These are phyloP conservation scores for Pituophis catenifer DNA, from an alignment of 2,113 vertebrate species.

Conservation along the genomic window DNA sequence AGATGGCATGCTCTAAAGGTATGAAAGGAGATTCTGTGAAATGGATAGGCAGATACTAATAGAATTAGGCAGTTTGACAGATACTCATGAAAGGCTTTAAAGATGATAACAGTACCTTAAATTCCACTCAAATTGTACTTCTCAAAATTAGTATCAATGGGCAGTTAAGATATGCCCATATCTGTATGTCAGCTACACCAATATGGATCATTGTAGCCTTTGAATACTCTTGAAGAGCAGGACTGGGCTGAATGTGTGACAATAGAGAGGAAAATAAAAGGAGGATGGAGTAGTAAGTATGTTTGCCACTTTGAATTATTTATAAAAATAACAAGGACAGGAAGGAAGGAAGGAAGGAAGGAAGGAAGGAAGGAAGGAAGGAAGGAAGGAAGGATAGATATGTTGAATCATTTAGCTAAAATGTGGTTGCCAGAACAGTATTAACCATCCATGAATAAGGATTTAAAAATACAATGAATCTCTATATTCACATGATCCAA, in stretches of 20 bases:
- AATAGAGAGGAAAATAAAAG: background rate
- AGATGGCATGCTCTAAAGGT: background rate
- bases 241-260: background rate
- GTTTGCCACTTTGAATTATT: too few species aligned
- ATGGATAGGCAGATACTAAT: background rate
- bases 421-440: conserved; percentile 31
- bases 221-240: background rate
- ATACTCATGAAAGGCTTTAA: background rate
- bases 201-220: background rate
- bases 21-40: background rate
- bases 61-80: background rate
- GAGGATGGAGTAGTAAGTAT: too few species aligned
- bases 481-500: conserved; percentile 30
- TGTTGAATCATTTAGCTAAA: conserved; percentile 31
- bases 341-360: too few species aligned
- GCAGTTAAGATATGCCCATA: background rate
- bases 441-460: conserved; percentile 15
- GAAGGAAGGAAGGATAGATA: background rate
- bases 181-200: background rate
- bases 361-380: too few species aligned
- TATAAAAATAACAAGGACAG: background rate
- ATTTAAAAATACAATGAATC: conserved; percentile 38
- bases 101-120: background rate
- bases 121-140: background rate
- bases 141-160: background rate